phyloP scores from a whole-genome alignment of 2,113 vertebrate species.

The Myiozetetes cayanensis region DNA sequence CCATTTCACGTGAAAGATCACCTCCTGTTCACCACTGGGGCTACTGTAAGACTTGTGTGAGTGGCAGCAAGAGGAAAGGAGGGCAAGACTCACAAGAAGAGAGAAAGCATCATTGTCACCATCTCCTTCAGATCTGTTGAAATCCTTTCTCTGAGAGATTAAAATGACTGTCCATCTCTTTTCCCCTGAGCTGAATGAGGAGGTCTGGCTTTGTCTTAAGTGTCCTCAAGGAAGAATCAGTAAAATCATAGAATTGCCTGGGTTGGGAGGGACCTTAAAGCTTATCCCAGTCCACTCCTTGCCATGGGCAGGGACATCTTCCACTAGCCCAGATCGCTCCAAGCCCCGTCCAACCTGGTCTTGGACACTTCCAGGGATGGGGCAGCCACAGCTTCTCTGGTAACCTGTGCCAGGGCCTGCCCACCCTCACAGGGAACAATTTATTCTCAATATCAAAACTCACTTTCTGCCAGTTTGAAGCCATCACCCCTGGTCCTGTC shows the following conservation, averaged over 20 bases:
- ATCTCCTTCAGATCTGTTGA: neutral
- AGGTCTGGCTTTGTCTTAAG: neutral
- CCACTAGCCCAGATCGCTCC: neutral
- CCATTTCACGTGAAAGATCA: neutral
- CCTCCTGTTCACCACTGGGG: neutral
- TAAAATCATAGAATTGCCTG: neutral
- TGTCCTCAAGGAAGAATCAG: neutral
- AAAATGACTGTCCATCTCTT: neutral
- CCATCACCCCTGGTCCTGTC: neutral
- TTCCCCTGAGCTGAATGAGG: neutral
- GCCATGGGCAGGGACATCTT: neutral
- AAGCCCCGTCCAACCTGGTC: neutral
- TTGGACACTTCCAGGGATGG: neutral
- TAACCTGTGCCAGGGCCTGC: accelerated
- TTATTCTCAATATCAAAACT: neutral
- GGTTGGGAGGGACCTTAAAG: neutral
- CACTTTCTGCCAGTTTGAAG: accelerated
- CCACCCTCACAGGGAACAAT: accelerated
- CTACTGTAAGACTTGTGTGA: neutral
- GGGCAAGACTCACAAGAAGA: neutral
- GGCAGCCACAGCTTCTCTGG: neutral
- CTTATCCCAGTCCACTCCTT: accelerated
- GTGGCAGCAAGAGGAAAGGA: neutral
- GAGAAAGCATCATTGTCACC: neutral
- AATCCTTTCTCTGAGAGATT: neutral